Evolutionary conservation across 2,113 vertebrate species (phyloP), one percentile per base, ranked within the genome.

Genomic region (Ceratotherium simum): DNA sequence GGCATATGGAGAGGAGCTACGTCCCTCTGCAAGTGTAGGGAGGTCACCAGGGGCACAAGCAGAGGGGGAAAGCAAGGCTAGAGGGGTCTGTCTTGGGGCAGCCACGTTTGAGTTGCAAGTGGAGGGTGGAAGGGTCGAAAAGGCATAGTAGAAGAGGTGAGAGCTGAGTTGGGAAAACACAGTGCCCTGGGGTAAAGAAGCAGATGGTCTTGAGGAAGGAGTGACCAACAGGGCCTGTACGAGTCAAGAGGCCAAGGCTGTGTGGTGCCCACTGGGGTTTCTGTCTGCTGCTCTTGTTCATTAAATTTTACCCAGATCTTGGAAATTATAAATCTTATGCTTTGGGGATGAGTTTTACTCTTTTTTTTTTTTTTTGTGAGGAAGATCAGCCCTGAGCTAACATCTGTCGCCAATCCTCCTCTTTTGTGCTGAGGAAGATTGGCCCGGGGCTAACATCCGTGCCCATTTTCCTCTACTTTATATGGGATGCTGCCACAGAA

Each of bases 271-370:
- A 36, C 46, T 78, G 48, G 70, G 73, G 94, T 94, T 96, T 39
- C 69, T 82, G 29, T 78, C 23, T 46, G 21, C 60, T 81, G 31
- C 8, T 33, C 51, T 42, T 86, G 36, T 85, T 84, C 58, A 27
- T 70, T 65, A 69, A 20, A 78, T 91, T 92, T 90, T 95, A 97
- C 36, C 42, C 46, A 69, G 31, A 79, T 89, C n/a, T 86, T 96
- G 4, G 81, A 93, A 97, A 91, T 91, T 62, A 85, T 89, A 93
- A 96, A 72, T n/a, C 17, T 25, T 95, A 31, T 90, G 25, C n/a
- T 73, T 39, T 86, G 29, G 78, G 39, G 39, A 84, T 79, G 33
- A 86, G 18, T 69, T 33, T 84, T 72, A 80, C 13, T 64, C 46
- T 48, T 54, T 8, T 18, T 76, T 10, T 2, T 39, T 39, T 39